A percentile compares a stretch with the other conserved stretches of the same genome.
These are phyloP conservation scores for Pedicia rivosa DNA, from an alignment of 2,888 invertebrate species.

Conservation along the genomic window DNA sequence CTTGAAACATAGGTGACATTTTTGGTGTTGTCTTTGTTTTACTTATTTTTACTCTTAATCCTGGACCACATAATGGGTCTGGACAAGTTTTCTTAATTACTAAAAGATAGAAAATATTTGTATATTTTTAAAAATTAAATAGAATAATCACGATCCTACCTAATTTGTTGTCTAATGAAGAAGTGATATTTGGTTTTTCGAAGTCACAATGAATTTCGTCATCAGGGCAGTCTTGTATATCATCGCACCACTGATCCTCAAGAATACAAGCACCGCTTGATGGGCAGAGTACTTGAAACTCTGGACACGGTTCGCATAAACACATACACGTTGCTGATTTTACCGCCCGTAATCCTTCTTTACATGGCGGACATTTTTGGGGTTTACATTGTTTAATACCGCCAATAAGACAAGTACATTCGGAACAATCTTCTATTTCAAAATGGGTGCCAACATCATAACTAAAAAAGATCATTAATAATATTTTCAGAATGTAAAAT, in stretches of 20 bases:
- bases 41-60: constrained; percentile 32
- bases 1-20: constrained; percentile 32
- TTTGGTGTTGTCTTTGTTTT: constrained; percentile 22
- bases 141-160: not conserved
- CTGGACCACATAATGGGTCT: constrained; percentile 33
- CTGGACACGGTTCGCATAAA: constrained; percentile 52
- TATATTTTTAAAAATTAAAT: not conserved
- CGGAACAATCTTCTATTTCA: constrained; percentile 55
- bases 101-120: no score
- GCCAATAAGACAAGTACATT: constrained; percentile 63
- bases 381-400: constrained; percentile 54
- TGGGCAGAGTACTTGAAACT: constrained; percentile 49
- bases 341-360: constrained; percentile 36
- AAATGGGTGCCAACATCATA: constrained; percentile 56
- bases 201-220: constrained; percentile 52
- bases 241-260: constrained; percentile 61
- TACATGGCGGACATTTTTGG: constrained; percentile 51
- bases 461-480: no score
- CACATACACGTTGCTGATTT: constrained; percentile 51
- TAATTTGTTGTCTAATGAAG: no score
- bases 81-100: constrained; percentile 26
- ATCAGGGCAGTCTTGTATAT: constrained; percentile 64
- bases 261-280: constrained; percentile 59
- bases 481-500: no score
- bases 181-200: constrained; percentile 15